A percentile compares a stretch with the other conserved stretches of the same genome.
Conservation (phyloP, 2,113 vertebrate genomes). For the Bettongia penicillata region DNA sequence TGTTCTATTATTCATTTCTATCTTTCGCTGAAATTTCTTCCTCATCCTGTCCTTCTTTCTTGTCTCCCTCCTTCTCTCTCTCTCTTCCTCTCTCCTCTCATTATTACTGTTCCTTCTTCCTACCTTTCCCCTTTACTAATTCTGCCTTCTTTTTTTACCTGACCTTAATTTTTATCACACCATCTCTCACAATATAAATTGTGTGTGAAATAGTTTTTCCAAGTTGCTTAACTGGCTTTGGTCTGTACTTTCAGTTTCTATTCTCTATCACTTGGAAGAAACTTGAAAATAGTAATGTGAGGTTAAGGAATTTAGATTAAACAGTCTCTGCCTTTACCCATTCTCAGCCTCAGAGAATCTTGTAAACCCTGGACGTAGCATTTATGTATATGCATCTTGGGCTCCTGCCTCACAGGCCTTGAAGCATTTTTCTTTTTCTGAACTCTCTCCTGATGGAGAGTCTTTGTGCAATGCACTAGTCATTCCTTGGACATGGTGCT, state of each 20-base stretch:
- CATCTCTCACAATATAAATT: neutral
- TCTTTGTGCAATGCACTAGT: neutral
- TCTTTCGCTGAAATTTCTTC: rapidly evolving
- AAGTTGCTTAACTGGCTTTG: neutral
- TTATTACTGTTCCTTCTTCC: neutral
- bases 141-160: neutral
- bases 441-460: neutral
- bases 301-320: neutral
- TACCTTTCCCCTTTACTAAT: neutral
- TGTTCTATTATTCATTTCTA: neutral
- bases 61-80: neutral
- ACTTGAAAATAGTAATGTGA: neutral
- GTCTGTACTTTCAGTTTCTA: neutral
- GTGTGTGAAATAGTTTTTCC: neutral
- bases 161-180: neutral
- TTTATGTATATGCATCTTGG: neutral
- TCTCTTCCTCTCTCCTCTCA: neutral
- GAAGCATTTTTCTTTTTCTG: neutral
- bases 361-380: rapidly evolving
- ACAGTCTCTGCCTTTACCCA: neutral
- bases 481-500: neutral
- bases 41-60: neutral
- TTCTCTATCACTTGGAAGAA: neutral
- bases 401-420: neutral
- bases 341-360: neutral